A percentile compares a stretch with the other conserved stretches of the same genome.
These are phyloP conservation scores for Virgularia gustaviana DNA, from an alignment of 92 coral and sea anemone genomes.

Conservation along the genomic window DNA sequence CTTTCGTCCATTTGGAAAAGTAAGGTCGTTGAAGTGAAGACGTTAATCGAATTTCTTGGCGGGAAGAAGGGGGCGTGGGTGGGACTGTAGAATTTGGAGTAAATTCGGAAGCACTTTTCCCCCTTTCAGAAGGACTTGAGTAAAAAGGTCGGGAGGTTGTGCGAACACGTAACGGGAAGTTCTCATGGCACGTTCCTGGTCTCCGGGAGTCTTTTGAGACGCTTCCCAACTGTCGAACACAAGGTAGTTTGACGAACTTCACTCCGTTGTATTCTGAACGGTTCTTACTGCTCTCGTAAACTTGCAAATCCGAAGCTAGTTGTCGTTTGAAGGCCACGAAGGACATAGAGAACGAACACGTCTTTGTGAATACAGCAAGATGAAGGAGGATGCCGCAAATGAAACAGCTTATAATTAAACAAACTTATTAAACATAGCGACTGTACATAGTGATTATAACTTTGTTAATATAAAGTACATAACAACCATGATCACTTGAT, in stretches of 20 bases:
- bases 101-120: too few relatives aligned
- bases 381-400: too few relatives aligned
- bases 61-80: slow-evolving; percentile 5
- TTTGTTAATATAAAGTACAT: too few relatives aligned
- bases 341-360: not conserved
- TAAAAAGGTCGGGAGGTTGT: not conserved
- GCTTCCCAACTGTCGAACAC: not conserved
- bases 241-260: not conserved
- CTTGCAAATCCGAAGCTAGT: slow-evolving; percentile 17
- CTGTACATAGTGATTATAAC: too few relatives aligned
- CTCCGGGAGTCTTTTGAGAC: not conserved
- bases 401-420: too few relatives aligned
- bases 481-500: too few relatives aligned
- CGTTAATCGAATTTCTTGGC: not conserved
- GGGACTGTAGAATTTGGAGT: not conserved
- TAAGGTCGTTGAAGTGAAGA: too few relatives aligned
- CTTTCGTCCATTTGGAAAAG: too few relatives aligned
- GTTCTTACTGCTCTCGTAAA: not conserved
- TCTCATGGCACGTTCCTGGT: not conserved
- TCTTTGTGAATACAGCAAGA: too few relatives aligned
- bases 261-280: not conserved
- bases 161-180: not conserved
- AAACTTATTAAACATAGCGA: too few relatives aligned
- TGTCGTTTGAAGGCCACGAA: slow-evolving; percentile 27
- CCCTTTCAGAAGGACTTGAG: not conserved